phyloP scores from a whole-genome alignment of 2,797 vertebrate genomes.

The Cryptoblepharus egeriae region DNA sequence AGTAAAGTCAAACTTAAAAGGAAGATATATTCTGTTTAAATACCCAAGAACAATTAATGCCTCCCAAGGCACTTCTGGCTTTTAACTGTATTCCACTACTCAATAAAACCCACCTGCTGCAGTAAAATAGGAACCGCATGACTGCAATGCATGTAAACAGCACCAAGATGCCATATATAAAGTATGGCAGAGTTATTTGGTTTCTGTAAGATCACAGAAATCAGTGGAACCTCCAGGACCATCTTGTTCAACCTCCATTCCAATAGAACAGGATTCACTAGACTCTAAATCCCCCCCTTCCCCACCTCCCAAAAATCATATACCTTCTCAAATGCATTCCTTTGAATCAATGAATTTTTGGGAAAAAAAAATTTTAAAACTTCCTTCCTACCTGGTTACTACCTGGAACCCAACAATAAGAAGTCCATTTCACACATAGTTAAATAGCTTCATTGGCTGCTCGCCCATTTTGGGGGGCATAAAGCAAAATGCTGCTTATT shows the following conservation, averaged over 20 bases:
- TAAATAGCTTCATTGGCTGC: too few species aligned
- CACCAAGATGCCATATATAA: background rate
- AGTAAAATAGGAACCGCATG: background rate
- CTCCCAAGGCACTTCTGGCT: background rate
- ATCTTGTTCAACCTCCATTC: background rate
- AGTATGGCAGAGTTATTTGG: background rate
- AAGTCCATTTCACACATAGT: too few species aligned
- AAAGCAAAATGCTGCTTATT: too few species aligned
- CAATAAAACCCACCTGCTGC: background rate
- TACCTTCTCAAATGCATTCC: too few species aligned
- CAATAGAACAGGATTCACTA: background rate
- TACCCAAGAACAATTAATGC: constrained; percentile 1
- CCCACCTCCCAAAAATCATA: too few species aligned
- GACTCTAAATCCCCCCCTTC: background rate
- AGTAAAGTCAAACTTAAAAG: background rate
- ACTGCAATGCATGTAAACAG: background rate
- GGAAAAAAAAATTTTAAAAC: too few species aligned
- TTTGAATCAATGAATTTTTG: too few species aligned
- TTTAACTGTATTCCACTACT: constrained; percentile 3
- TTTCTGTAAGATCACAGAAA: background rate
- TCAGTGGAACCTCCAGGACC: background rate
- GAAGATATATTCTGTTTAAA: background rate
- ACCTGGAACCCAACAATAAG: too few species aligned
- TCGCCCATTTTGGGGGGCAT: too few species aligned
- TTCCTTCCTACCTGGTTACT: too few species aligned